Evolutionary conservation across 1,140 invertebrate genomes (phyloP).

Genomic region (Ceratina calcarata): DNA sequence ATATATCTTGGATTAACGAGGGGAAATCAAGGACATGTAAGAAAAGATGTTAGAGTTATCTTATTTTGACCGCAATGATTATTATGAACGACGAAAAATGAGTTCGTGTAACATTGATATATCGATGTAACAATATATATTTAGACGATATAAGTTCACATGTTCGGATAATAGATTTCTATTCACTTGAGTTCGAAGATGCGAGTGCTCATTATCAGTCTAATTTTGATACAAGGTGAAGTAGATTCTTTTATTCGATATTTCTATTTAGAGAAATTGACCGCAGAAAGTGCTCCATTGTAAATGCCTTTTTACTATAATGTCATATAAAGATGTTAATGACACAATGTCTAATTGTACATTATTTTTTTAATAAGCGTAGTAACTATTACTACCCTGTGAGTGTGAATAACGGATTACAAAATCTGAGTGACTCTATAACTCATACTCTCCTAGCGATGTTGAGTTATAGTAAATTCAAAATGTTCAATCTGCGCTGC

Average conservation of each 20-base stretch:
- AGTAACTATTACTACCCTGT: not conserved
- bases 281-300: conserved; percentile 17
- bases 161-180: not conserved
- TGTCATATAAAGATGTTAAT: conserved; percentile 23
- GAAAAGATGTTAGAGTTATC: conserved; percentile 2
- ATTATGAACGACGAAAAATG: not conserved
- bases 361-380: conserved; percentile 53
- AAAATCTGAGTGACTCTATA: not conserved
- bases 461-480: no score
- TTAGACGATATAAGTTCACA: conserved; percentile 8
- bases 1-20: conserved; percentile 1
- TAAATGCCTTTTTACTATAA: conserved; percentile 15
- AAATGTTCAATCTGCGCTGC: no score
- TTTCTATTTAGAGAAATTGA: conserved; percentile 25
- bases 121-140: not conserved
- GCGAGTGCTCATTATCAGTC: not conserved
- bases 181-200: not conserved
- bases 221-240: conserved; percentile 14
- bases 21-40: conserved; percentile 9
- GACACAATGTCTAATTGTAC: conserved; percentile 22
- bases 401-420: conserved; percentile 7
- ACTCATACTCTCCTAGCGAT: conserved; percentile 5
- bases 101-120: not conserved
- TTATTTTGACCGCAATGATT: not conserved
- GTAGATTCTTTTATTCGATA: not conserved